Percentiles rank a stretch among this genome's conserved stretches.
These are phyloP conservation scores for Clarias gariepinus DNA, from an alignment of 2,113 vertebrate species.

Conservation along the genomic window DNA sequence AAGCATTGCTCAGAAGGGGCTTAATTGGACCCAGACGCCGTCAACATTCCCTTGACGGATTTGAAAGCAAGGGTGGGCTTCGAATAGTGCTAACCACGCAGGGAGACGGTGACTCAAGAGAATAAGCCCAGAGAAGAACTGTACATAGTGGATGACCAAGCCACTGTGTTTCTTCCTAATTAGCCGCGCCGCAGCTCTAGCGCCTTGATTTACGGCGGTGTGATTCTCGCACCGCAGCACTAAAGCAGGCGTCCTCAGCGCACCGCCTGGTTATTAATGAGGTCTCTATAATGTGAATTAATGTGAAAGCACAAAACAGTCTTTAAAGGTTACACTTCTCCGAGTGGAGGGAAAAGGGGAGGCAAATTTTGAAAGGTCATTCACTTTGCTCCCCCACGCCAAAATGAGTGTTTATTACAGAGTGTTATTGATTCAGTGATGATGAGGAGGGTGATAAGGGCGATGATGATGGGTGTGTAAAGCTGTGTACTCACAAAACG, in stretches of 20 bases:
- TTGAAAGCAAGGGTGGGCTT: constrained; percentile 22
- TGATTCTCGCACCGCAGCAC: constrained; percentile 35
- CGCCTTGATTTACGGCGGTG: constrained; percentile 71
- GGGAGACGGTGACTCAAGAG: constrained; percentile 5
- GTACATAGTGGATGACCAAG: constrained; percentile 36
- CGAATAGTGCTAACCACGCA: constrained; percentile 20
- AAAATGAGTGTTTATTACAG: constrained; percentile 76
- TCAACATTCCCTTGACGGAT: constrained; percentile 25
- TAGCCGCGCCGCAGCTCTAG: constrained; percentile 60
- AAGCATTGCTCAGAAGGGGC: constrained; percentile 51
- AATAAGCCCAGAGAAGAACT: constrained; percentile 19
- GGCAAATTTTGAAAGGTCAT: constrained; percentile 78
- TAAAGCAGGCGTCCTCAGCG: constrained; percentile 33
- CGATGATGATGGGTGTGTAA: constrained; percentile 49
- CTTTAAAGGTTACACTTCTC: constrained; percentile 81
- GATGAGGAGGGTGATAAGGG: constrained; percentile 70
- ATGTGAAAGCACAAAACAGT: constrained; percentile 77
- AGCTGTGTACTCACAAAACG: constrained; percentile 38
- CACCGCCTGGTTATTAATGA: constrained; percentile 72
- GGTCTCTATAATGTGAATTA: constrained; percentile 79
- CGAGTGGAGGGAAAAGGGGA: constrained; percentile 62
- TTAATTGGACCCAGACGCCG: constrained; percentile 67
- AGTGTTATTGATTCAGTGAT: constrained; percentile 74
- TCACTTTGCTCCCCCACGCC: constrained; percentile 62
- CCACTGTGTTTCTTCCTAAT: constrained; percentile 70